phyloP scores from a whole-genome alignment of 2,797 vertebrate species.

The Eulemur mongoz region DNA sequence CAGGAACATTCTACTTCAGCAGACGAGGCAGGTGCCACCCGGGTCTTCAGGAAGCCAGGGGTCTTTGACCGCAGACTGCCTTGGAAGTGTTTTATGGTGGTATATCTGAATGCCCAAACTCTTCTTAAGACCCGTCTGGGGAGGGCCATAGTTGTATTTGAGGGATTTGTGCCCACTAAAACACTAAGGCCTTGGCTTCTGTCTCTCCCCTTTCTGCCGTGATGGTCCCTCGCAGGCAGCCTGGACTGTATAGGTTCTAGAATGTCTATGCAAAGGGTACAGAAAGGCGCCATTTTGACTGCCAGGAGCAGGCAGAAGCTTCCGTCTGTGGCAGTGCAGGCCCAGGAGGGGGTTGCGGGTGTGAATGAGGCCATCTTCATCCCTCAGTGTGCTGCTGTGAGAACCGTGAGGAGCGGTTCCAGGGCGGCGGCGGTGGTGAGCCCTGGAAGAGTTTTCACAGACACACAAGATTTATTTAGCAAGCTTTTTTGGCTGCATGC shows the following conservation, averaged over 20 bases:
- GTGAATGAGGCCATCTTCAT: not conserved
- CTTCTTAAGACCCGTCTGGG: not conserved
- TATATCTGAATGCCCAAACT: not conserved
- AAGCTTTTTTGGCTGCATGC: not conserved
- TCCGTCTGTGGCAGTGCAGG: not conserved
- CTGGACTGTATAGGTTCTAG: not conserved
- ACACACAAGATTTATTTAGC: not conserved
- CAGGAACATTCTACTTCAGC: not conserved
- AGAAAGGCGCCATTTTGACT: not conserved
- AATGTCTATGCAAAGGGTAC: not conserved
- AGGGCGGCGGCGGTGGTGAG: not conserved
- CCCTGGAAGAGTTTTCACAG: slow-evolving; percentile 12
- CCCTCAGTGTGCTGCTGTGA: not conserved
- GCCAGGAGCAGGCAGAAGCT: not conserved
- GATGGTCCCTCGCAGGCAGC: slow-evolving; percentile 1
- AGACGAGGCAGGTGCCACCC: not conserved
- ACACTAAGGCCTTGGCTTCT: not conserved
- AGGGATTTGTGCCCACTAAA: not conserved
- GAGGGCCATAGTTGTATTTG: not conserved
- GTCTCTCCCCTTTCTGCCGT: not conserved
- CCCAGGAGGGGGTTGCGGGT: not conserved
- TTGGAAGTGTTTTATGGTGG: not conserved
- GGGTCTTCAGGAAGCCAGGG: not conserved
- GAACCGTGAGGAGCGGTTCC: not conserved
- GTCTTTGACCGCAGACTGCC: not conserved